Evolutionary conservation across 2,113 vertebrate species (phyloP).

Genomic region (Oostethus manadensis): DNA sequence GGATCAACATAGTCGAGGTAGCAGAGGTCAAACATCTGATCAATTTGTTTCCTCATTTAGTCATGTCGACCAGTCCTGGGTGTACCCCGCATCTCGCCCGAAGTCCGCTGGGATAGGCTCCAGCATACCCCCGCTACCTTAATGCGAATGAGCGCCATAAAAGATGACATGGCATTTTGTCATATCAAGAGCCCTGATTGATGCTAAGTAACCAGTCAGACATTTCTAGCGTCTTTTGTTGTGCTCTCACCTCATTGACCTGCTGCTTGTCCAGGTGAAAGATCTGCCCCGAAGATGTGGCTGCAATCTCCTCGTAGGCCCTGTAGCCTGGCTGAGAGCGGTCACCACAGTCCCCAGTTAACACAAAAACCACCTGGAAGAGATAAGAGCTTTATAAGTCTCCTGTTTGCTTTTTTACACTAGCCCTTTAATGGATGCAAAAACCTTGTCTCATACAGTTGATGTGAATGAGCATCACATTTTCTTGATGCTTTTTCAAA

Average conservation of each 20-base stretch:
- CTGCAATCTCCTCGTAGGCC: constrained; percentile 86
- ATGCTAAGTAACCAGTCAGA: neutral
- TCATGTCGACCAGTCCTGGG: too few relatives aligned
- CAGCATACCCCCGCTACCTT: too few relatives aligned
- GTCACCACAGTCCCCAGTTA: constrained; percentile 92
- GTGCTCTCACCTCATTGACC: constrained; percentile 83
- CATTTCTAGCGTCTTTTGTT: neutral
- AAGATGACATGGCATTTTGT: too few relatives aligned
- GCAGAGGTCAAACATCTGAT: neutral
- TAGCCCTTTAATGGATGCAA: constrained; percentile 30
- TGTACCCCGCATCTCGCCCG: too few relatives aligned
- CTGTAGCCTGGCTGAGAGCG: constrained; percentile 87
- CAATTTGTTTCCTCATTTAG: neutral
- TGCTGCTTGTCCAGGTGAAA: constrained; percentile 94
- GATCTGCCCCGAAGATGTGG: constrained; percentile 88
- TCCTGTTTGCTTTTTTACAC: constrained; percentile 30
- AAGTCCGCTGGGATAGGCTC: too few relatives aligned
- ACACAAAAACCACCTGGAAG: constrained; percentile 85
- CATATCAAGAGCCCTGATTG: neutral
- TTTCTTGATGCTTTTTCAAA: too few relatives aligned
- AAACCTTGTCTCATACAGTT: constrained; percentile 27
- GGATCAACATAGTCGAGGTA: neutral
- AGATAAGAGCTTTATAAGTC: constrained; percentile 33
- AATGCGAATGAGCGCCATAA: too few relatives aligned
- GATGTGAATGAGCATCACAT: too few relatives aligned